These are phyloP conservation scores for Lepidothrix coronata DNA, from an alignment of 2,113 vertebrate species.

Conservation along the genomic window DNA sequence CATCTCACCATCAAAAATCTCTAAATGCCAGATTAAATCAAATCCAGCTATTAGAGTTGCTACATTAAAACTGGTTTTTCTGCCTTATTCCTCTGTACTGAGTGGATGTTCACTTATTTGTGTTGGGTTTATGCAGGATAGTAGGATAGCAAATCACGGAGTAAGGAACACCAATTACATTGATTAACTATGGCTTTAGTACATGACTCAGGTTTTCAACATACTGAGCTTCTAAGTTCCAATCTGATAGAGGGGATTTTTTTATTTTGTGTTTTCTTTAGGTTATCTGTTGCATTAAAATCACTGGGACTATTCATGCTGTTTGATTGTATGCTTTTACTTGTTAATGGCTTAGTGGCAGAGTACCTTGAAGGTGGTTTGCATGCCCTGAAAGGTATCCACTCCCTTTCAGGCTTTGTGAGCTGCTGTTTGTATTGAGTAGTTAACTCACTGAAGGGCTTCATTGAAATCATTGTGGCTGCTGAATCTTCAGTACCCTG, in stretches of 20 bases:
- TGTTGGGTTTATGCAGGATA: background rate
- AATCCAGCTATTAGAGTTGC: background rate
- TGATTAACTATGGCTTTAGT: background rate
- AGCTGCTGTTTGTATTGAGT: background rate
- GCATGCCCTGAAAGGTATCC: background rate
- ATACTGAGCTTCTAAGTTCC: background rate
- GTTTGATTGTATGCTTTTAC: background rate
- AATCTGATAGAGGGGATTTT: accelerated
- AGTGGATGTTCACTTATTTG: background rate
- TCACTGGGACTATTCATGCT: background rate
- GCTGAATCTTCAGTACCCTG: background rate
- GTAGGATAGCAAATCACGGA: background rate
- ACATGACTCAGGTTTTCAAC: background rate
- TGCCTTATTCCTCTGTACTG: background rate
- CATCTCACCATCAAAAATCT: background rate
- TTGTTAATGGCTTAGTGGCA: background rate
- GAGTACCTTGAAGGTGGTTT: background rate
- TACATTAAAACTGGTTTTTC: background rate
- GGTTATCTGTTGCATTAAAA: background rate
- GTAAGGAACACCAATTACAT: background rate
- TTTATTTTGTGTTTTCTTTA: background rate
- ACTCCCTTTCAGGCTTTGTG: background rate
- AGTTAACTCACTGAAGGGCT: background rate
- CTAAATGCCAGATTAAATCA: background rate
- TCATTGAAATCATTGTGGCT: background rate